Evolutionary conservation across 2,888 invertebrate species (phyloP), one percentile per base, ranked within the genome.

Genomic region (Furcula furcula): DNA sequence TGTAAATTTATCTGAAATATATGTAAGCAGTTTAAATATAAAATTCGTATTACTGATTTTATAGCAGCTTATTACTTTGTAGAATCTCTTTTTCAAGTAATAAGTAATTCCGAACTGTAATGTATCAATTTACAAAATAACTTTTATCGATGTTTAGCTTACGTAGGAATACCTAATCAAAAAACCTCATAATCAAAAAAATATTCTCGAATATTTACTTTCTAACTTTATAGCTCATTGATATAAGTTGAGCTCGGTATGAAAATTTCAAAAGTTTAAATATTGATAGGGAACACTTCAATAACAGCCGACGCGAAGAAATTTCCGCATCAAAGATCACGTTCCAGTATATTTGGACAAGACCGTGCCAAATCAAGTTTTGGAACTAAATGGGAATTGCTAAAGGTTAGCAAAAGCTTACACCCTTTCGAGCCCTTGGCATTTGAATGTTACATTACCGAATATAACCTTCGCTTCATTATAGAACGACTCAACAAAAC

Each of bases 361-460:
- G 16, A 3, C 9, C 10, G 2, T 18, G 12, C 12, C 4, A 19
- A 19, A 13, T 7, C 27, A 19, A 31, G 23, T 12, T 18, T n/a
- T n/a, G n/a, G 29, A 31, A 34, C 41, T 29, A 36, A 36, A 48
- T 41, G 21, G 41, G 20, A 31, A 31, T 23, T 19, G 31, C 31
- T 31, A 57, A 64, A 67, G 62, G 64, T 65, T 50, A 57, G n/a
- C 30, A 50, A 49, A 50, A 50, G 53, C 37, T 44, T 44, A 40
- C 40, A 38, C 43, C 45, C 48, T 38, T 42, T 39, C 37, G 53
- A 61, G 53, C 48, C 71, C 66, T 70, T 75, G 76, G 64, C 71
- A 76, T 76, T 76, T 68, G 34, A 34, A 41, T 40, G 43, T 55
- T 56, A 47, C 48, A 55, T 58, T 60, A 55, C 20, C 10, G 12